Evolutionary conservation across 2,113 vertebrate species (phyloP), one percentile per base, ranked within the genome.

Genomic region (Glareola pratincola): DNA sequence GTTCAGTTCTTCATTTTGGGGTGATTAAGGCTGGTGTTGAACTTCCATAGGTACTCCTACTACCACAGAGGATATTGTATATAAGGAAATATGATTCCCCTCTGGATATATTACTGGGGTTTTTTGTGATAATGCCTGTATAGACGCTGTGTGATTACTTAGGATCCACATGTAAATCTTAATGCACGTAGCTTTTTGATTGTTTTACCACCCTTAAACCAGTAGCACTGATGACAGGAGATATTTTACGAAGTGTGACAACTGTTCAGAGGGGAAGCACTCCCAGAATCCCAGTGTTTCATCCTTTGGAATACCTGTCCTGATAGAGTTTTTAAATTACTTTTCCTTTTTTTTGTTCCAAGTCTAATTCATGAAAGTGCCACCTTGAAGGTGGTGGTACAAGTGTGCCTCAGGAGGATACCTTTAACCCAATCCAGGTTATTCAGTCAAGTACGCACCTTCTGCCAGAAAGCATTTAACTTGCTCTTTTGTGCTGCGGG

Each of bases 71-170:
- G 7, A 12, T 34, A 19, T 7, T 67, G 37, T 63, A 21, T 17
- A 8, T 24, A 71, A 75, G 36, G 45, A 92, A 88, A 17, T 37
- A 39, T 10, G 26, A 2, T 71, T 93, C 86, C 21, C 13, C 37
- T 47, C n/a, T 59, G 59, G 45, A 12, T 57, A 9, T 62, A 3
- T 27, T 62, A 13, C 10, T 87, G 22, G 1, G 1, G 24, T 0
- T 14, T 60, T 45, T 74, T 67, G 45, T 77, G 48, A 19, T 22
- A 27, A 34, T 24, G 23, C 14, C 10, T 17, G 12, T 30, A 26
- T 43, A 86, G 64, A 34, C 27, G 10, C 30, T 63, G 11, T 66
- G 16, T 27, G 39, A 51, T 73, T 80, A 17, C 7, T 7, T 57
- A 62, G 36, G 29, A 71, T 62, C 29, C 10, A 1, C 20, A 10